Conservation (phyloP, 2,113 vertebrate species). For the Rhea pennata region DNA sequence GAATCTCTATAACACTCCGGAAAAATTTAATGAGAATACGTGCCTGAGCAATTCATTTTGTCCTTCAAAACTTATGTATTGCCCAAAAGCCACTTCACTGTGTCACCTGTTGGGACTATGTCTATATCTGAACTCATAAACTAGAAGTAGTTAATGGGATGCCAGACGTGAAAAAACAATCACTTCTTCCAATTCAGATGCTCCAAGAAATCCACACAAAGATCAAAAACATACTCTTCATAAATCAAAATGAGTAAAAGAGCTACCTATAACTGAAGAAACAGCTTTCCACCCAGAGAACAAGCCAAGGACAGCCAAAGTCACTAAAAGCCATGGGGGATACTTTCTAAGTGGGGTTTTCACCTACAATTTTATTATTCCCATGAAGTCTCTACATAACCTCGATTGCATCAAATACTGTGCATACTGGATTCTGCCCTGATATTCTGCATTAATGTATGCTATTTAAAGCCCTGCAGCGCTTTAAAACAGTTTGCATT, state of each 20-base stretch:
- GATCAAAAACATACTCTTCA: not conserved
- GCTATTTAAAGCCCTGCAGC: not conserved
- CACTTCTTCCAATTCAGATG: not conserved
- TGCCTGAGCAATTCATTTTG: not conserved
- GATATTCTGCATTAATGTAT: not conserved
- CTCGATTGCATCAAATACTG: not conserved
- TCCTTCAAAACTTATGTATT: not conserved
- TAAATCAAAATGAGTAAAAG: not conserved
- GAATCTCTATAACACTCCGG: not conserved
- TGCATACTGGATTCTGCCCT: not conserved
- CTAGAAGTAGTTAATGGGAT: not conserved
- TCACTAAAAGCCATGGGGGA: not conserved
- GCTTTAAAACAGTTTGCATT: not conserved
- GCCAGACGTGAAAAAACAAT: not conserved
- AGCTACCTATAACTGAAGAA: not conserved
- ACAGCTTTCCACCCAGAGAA: not conserved
- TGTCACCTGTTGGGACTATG: not conserved
- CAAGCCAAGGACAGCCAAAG: not conserved
- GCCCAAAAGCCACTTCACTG: not conserved
- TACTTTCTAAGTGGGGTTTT: not conserved
- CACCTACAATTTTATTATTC: not conserved
- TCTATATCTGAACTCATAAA: not conserved
- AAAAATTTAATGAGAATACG: not conserved
- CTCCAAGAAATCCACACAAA: not conserved
- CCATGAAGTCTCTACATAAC: not conserved